Percentiles rank a stretch among this genome's conserved stretches.
These are phyloP conservation scores for Chrysemys picta DNA, from an alignment of 2,113 vertebrate species.

Conservation along the genomic window DNA sequence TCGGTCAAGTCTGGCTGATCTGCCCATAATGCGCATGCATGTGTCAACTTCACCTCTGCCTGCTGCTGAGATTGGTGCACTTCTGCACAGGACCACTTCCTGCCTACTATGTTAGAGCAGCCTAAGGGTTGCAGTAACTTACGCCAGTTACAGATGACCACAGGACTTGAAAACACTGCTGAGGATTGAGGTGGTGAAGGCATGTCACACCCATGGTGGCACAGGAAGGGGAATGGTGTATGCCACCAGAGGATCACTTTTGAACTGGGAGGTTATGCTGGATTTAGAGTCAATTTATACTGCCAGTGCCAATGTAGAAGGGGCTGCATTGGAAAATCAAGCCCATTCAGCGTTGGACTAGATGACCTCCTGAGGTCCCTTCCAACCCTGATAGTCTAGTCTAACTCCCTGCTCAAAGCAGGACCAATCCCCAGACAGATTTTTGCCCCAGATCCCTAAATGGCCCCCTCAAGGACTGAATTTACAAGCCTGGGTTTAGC, in stretches of 20 bases:
- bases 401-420: too few relatives aligned
- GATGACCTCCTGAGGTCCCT: too few relatives aligned
- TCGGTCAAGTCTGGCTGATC: not conserved
- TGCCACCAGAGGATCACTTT: not conserved
- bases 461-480: too few relatives aligned
- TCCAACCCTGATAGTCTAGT: too few relatives aligned
- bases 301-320: not conserved
- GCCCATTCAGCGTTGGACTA: not conserved
- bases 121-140: not conserved
- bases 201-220: not conserved
- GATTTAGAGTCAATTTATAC: not conserved
- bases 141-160: not conserved
- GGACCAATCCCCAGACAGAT: too few relatives aligned
- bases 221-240: not conserved
- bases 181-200: not conserved
- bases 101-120: not conserved
- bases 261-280: not conserved
- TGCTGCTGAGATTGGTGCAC: not conserved
- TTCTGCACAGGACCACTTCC: not conserved
- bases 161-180: not conserved
- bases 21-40: not conserved
- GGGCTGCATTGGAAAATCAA: not conserved
- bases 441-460: too few relatives aligned
- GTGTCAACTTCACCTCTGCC: not conserved
- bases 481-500: too few relatives aligned